Base-by-base conservation (phyloP, 2,797 vertebrate species). In the Cryptoprocta ferox region DNA sequence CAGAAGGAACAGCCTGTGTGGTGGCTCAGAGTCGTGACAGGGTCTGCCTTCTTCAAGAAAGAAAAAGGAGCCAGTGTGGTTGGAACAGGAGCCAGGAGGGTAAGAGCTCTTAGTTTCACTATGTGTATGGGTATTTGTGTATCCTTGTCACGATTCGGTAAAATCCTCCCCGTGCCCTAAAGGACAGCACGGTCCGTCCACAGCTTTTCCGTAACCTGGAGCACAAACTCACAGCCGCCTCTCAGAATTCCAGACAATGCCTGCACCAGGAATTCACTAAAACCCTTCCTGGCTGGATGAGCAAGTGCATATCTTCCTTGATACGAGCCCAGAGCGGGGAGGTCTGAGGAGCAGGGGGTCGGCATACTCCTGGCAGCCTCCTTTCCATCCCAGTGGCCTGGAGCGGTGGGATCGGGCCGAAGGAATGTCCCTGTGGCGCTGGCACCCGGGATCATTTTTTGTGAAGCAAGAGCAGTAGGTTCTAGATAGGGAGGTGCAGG, bases 151-250 rank as follows among this genome's bases (percentile, higher is more conserved):
- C 9, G 59, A 42, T 68, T 68, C 42, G n/a, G 56, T 12, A 68
- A 18, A 24, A 42, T 53, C 9, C 12, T 61, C 30, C 1, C 45
- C 2, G 4, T 10, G 73, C 2, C 0, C 35, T 42, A 26, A 53
- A n/a, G 21, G 39, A 56, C 56, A 59, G 66, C 39, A 37, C 7
- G 10, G 8, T 32, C 19, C 0, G 0, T 48, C 26, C 18, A 42
- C 50, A 78, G 79, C 82, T 35, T 42, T 63, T 48, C 30, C 13
- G 30, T 26, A 70, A 63, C 39, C 70, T 50, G 39, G 61, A 50
- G 5, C 16, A 26, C 80, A 59, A 1, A 70, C 53, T 42, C 89
- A 35, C 12, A 75, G 28, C 81, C n/a, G 48, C 6, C 10, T 48
- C 48, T 91, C 53, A 15, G 56, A n/a, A n/a, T 30, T 50, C 9